Conservation (phyloP, 2,113 vertebrate species). For the Enhydra lutris region DNA sequence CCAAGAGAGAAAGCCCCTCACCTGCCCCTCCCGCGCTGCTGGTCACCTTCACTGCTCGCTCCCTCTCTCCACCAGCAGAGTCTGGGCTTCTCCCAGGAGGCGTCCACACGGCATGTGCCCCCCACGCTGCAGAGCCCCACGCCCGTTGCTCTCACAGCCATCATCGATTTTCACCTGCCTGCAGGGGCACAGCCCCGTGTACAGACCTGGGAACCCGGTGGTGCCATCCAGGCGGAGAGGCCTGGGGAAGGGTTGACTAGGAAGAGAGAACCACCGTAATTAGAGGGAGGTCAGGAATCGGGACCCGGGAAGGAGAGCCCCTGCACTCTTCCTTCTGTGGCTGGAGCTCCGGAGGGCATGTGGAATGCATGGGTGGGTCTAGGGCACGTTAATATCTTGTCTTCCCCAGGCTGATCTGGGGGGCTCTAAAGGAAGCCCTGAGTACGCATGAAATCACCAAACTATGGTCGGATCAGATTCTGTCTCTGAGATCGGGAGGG, state of each 20-base stretch:
- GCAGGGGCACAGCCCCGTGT: too few species aligned
- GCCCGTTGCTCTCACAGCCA: rapidly evolving
- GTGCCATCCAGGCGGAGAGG: neutral
- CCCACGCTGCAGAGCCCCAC: too few species aligned
- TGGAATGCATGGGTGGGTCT: neutral
- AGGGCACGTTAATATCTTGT: rapidly evolving
- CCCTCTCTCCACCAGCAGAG: neutral
- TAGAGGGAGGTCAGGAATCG: neutral
- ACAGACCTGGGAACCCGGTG: rapidly evolving
- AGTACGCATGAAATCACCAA: rapidly evolving
- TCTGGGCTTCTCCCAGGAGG: neutral
- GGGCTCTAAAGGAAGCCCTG: neutral
- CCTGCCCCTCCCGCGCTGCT: neutral
- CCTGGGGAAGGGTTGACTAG: neutral
- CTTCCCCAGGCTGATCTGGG: neutral
- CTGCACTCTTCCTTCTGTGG: neutral
- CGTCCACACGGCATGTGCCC: too few species aligned
- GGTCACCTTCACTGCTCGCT: neutral
- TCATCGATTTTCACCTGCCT: rapidly evolving
- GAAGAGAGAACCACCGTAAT: neutral
- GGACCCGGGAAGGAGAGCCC: neutral
- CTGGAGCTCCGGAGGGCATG: rapidly evolving
- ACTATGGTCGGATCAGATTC: rapidly evolving
- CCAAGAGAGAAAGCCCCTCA: too few species aligned
- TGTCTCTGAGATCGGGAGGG: neutral